phyloP scores from a whole-genome alignment of 2,888 invertebrate species.

The Podabrus alpinus region DNA sequence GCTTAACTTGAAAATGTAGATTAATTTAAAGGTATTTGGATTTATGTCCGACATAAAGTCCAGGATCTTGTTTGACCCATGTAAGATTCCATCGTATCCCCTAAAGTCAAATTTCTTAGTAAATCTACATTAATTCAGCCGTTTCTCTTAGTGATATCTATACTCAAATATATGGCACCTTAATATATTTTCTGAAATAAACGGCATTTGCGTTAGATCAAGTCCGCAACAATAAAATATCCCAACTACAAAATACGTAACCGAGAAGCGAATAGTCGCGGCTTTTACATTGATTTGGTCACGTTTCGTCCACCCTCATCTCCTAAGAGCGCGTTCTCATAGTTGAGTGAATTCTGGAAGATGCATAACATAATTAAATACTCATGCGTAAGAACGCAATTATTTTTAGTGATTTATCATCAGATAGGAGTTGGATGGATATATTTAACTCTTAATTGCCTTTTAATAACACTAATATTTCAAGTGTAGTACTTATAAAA shows the following conservation, averaged over 20 bases:
- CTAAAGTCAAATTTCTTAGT: constrained; percentile 36
- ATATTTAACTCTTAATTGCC: background rate
- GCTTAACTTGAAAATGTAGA: constrained; percentile 9
- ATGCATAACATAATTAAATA: constrained; percentile 31
- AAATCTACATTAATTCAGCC: constrained; percentile 29
- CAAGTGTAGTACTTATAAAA: constrained; percentile 36
- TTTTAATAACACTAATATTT: background rate
- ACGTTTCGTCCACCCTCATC: constrained; percentile 39
- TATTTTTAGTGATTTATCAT: background rate
- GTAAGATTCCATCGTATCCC: constrained; percentile 36
- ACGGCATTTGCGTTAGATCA: constrained; percentile 9
- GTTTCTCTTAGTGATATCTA: background rate
- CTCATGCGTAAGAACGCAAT: background rate
- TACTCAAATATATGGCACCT: constrained; percentile 4
- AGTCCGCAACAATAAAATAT: background rate
- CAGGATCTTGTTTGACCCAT: constrained; percentile 25
- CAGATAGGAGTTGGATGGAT: background rate
- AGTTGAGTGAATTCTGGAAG: constrained; percentile 11
- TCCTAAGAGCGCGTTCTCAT: constrained; percentile 29
- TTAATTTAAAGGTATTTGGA: constrained; percentile 29
- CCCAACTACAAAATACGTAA: constrained; percentile 34
- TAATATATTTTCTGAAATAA: constrained; percentile 12
- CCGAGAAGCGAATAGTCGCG: constrained; percentile 31
- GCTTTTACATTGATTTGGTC: constrained; percentile 48
- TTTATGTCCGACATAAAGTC: constrained; percentile 27